A percentile compares a stretch with the other conserved stretches of the same genome.
Conservation (phyloP, 2,797 vertebrate species). For the Liparis tanakae region DNA sequence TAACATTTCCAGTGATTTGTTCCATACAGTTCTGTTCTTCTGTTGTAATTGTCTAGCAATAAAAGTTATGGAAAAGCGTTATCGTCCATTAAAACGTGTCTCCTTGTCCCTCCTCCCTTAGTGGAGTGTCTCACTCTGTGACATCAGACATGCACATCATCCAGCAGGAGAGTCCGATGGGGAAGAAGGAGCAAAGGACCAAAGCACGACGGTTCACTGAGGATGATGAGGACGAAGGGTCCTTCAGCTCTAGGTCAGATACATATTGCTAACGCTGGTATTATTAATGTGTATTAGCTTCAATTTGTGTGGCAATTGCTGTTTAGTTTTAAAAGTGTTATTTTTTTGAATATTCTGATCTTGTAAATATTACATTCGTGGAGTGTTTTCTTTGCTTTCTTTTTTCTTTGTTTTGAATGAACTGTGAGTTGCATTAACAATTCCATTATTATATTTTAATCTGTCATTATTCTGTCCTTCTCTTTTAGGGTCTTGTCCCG, state of each 20-base stretch:
- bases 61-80: not conserved
- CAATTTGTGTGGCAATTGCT: not conserved
- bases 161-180: constrained; percentile 88
- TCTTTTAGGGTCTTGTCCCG: constrained; percentile 69
- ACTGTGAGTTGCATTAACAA: not conserved
- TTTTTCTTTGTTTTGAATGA: not conserved
- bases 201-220: constrained; percentile 82
- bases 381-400: no score
- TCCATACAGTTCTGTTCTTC: not conserved
- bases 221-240: constrained; percentile 84
- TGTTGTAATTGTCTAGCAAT: not conserved
- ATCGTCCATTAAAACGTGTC: not conserved
- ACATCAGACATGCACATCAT: constrained; percentile 94
- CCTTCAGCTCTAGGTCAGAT: constrained; percentile 82
- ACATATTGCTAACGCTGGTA: not conserved
- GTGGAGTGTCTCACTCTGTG: constrained; percentile 94
- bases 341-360: not conserved
- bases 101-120: constrained; percentile 45
- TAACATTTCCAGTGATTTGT: not conserved
- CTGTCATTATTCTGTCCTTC: not conserved
- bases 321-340: not conserved
- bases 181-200: constrained; percentile 78
- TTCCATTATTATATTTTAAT: not conserved
- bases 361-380: not conserved
- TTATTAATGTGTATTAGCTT: not conserved